A percentile compares a stretch with the other conserved stretches of the same genome.
Evolutionary conservation across 1,140 invertebrate genomes (phyloP).

Genomic region (Centruroides sculpturatus): DNA sequence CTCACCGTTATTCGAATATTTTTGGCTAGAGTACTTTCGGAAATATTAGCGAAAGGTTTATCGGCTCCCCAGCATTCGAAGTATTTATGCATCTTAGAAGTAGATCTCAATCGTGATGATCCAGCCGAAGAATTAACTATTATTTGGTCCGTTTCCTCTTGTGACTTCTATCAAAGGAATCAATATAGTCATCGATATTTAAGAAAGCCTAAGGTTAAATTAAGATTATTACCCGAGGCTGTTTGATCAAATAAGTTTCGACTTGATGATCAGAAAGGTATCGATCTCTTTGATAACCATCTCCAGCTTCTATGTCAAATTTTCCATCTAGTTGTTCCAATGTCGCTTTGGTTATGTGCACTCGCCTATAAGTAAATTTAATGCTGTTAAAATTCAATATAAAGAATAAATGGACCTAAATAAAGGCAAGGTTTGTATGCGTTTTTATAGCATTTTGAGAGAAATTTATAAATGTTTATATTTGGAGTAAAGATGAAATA

Average conservation of each 20-base stretch:
- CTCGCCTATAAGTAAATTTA: slow-evolving; percentile 40
- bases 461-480: slow-evolving; percentile 22
- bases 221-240: slow-evolving; percentile 30
- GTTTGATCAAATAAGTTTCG: slow-evolving; percentile 70
- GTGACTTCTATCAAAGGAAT: too few relatives aligned
- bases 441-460: not conserved
- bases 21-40: slow-evolving; percentile 73
- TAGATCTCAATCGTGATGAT: not conserved
- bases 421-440: too few relatives aligned
- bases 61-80: slow-evolving; percentile 88
- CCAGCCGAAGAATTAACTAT: not conserved
- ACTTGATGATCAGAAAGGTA: slow-evolving; percentile 75
- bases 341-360: slow-evolving; percentile 75
- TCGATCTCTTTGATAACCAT: slow-evolving; percentile 55
- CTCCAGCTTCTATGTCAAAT: slow-evolving; percentile 69
- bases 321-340: slow-evolving; percentile 55
- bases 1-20: slow-evolving; percentile 80
- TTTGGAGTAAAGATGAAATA: too few relatives aligned
- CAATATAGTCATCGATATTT: too few relatives aligned
- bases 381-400: not conserved
- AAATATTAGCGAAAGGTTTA: slow-evolving; percentile 83
- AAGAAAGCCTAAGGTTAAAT: too few relatives aligned
- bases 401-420: too few relatives aligned
- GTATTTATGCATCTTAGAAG: slow-evolving; percentile 46
- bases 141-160: too few relatives aligned